Evolutionary conservation across 2,113 vertebrate species (phyloP).

Genomic region (Ptyas mucosa): DNA sequence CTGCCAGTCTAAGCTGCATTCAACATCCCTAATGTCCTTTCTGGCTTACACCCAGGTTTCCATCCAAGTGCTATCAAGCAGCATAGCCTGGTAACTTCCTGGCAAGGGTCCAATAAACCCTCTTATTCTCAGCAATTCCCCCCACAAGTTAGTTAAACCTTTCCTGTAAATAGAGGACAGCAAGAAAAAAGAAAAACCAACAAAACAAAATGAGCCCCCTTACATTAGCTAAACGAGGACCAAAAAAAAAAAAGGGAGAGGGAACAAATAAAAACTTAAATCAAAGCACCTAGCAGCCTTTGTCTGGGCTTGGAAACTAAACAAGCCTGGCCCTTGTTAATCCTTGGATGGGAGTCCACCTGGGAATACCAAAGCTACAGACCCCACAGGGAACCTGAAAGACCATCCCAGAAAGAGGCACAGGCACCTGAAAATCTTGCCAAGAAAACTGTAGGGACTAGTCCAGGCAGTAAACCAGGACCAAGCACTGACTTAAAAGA

Average conservation of each 20-base stretch:
- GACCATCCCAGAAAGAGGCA: neutral
- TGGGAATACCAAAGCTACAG: neutral
- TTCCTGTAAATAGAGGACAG: slow-evolving; percentile 12
- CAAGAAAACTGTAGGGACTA: neutral
- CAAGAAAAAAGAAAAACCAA: neutral
- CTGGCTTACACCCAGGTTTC: slow-evolving; percentile 45
- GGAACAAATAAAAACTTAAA: neutral
- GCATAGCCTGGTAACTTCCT: slow-evolving; percentile 8
- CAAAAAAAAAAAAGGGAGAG: neutral
- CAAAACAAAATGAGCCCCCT: neutral
- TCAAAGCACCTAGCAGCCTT: neutral
- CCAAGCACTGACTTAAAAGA: neutral
- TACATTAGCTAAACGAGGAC: neutral
- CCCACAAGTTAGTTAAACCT: slow-evolving; percentile 46
- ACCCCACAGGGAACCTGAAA: neutral
- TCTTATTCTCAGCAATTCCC: slow-evolving; percentile 21
- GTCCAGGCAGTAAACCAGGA: neutral
- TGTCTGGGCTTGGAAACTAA: neutral
- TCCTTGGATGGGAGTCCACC: neutral
- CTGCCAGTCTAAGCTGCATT: slow-evolving; percentile 53
- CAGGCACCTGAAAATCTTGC: neutral
- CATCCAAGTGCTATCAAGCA: slow-evolving; percentile 41
- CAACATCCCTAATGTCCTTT: slow-evolving; percentile 52
- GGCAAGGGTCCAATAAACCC: slow-evolving; percentile 49
- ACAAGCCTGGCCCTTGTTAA: neutral